phyloP scores from a whole-genome alignment of 1,140 invertebrate species.

The Contarinia nasturtii region DNA sequence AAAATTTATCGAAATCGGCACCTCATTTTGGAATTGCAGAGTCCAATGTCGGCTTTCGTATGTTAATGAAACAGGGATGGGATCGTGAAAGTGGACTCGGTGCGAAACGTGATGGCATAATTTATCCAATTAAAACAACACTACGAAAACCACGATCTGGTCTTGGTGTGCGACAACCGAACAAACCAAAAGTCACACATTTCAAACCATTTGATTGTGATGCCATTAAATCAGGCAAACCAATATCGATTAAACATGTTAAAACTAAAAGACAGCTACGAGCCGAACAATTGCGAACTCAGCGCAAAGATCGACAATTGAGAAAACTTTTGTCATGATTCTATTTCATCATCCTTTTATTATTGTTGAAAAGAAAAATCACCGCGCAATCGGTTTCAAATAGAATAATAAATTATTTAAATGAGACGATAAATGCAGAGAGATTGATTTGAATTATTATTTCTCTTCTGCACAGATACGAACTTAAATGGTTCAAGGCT shows the following conservation, averaged over 20 bases:
- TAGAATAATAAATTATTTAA: no score
- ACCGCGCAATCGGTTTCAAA: no score
- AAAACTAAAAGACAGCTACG: conserved; percentile 6
- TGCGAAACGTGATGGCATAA: conserved; percentile 43
- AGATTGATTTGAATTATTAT: neutral
- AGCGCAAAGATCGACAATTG: neutral
- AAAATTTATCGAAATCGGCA: conserved; percentile 28
- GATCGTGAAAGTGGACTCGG: conserved; percentile 55
- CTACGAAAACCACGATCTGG: conserved; percentile 55
- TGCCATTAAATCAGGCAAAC: conserved; percentile 22
- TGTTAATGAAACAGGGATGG: conserved; percentile 65
- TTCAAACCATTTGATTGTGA: conserved; percentile 33
- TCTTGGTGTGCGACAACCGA: conserved; percentile 34
- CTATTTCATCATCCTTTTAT: no score
- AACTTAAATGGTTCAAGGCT: conserved; percentile 7
- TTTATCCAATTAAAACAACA: conserved; percentile 62
- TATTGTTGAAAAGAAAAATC: no score
- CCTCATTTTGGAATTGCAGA: conserved; percentile 45
- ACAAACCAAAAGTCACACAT: conserved; percentile 40
- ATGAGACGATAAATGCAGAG: neutral
- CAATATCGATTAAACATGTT: conserved; percentile 3
- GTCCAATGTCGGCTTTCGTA: conserved; percentile 55
- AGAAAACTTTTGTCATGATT: no score
- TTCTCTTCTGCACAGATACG: neutral
- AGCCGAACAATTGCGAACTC: neutral